A percentile compares a stretch with the other conserved stretches of the same genome.
These are phyloP conservation scores for Agriopis aurantiaria DNA, from an alignment of 2,888 invertebrate species.

Conservation along the genomic window DNA sequence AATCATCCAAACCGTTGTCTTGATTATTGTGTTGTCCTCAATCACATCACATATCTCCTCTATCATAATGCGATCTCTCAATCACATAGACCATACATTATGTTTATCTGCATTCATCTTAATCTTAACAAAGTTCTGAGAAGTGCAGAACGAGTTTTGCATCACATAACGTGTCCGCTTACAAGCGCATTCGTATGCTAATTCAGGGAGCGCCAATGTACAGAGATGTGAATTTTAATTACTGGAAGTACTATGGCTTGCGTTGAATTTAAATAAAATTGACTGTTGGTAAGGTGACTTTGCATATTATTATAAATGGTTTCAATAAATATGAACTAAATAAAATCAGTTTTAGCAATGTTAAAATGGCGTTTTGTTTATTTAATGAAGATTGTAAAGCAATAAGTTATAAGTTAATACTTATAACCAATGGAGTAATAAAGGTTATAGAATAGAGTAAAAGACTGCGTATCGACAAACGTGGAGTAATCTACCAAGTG, in stretches of 20 bases:
- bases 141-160: conserved; percentile 42
- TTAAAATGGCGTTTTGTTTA: too few species aligned
- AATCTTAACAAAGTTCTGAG: conserved; percentile 26
- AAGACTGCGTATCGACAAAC: too few species aligned
- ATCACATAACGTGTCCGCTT: conserved; percentile 42
- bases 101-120: conserved; percentile 25
- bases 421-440: too few species aligned
- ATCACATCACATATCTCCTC: conserved; percentile 3
- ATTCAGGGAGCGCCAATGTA: conserved; percentile 28
- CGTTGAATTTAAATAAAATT: conserved; percentile 19
- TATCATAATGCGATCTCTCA: conserved; percentile 21
- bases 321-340: conserved; percentile 2
- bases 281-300: neutral
- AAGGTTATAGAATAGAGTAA: too few species aligned
- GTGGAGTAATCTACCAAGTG: too few species aligned
- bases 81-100: conserved; percentile 10
- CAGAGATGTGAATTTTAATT: conserved; percentile 30
- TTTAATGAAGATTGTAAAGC: too few species aligned
- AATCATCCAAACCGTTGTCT: neutral
- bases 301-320: neutral
- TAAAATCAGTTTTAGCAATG: neutral
- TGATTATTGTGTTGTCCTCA: neutral
- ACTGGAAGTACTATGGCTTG: conserved; percentile 11
- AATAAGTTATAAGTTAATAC: too few species aligned
- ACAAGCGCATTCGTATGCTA: conserved; percentile 38